Percentiles rank a stretch among this genome's conserved stretches.
Evolutionary conservation across 2,888 invertebrate genomes (phyloP).

Genomic region (Caenorhabditis japonica): DNA sequence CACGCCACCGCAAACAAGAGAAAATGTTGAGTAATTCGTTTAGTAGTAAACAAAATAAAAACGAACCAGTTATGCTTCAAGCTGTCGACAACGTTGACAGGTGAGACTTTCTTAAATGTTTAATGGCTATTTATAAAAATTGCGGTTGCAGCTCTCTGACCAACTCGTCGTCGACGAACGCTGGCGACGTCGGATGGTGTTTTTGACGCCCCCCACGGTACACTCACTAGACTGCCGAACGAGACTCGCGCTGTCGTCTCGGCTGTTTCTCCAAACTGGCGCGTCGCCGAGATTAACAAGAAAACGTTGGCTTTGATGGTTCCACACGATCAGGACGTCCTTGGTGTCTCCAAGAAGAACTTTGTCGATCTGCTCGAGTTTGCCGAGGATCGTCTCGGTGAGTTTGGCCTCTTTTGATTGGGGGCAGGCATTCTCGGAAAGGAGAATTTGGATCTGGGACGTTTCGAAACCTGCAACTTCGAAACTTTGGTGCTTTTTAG

Average conservation of each 20-base stretch:
- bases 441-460: no score
- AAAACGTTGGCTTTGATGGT: slow-evolving; percentile 56
- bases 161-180: slow-evolving; percentile 39
- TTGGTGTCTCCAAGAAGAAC: slow-evolving; percentile 57
- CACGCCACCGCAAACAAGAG: neutral
- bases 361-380: slow-evolving; percentile 65
- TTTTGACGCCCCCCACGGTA: slow-evolving; percentile 65
- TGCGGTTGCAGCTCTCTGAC: slow-evolving; percentile 25
- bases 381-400: slow-evolving; percentile 61
- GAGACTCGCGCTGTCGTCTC: slow-evolving; percentile 37
- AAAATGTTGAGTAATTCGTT: slow-evolving; percentile 45
- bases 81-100: slow-evolving; percentile 18
- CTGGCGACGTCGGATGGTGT: slow-evolving; percentile 64
- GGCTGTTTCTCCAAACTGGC: slow-evolving; percentile 61
- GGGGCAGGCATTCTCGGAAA: no score
- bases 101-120: slow-evolving; percentile 3
- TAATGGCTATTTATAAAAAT: neutral
- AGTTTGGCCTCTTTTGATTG: no score
- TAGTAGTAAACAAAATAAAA: slow-evolving; percentile 34
- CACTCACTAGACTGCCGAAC: slow-evolving; percentile 20
- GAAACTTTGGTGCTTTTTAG: no score
- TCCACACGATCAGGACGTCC: slow-evolving; percentile 57
- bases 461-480: no score
- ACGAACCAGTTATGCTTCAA: slow-evolving; percentile 19
- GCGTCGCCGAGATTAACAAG: slow-evolving; percentile 51